Base-by-base conservation (phyloP, 30 jellyfish, hydroid and myxozoan species). In the Turritopsis dohrnii region DNA sequence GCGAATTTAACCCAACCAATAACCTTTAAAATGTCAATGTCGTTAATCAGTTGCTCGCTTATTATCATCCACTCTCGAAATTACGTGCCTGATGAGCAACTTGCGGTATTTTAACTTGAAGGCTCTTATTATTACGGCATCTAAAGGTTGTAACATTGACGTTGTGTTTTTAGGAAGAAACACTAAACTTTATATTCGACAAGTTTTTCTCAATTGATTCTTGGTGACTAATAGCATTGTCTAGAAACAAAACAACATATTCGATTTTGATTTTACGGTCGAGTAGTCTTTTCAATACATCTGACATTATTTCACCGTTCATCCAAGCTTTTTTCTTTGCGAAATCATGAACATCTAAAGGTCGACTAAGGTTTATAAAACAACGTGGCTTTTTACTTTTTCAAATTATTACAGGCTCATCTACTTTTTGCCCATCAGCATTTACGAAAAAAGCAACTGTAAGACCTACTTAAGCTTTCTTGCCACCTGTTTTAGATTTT, bases 171-270 rank as follows among this genome's bases (percentile, higher is more conserved):
- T 54, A 54, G 72, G 18, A 72, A 72, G 81, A 72, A 18, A 72
- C 81, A 72, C 23, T 26, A 72, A 26, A n/a, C 81, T 72, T 72
- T 72, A 72, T 72, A 26, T 72, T 21, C 81, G 81, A 72, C 81
- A 72, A 72, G 23, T 72, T 72, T 72, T 72, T 72, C 81, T 72
- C 81, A 72, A 72, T 72, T 72, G 81, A 72, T 72, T 72, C 18
- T 72, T 72, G 81, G 81, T 72, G 81, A n/a, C n/a, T 54, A 54
- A n/a, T 54, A 54, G 72, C 72, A 54, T 54, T 54, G 72, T 54
- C 72, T 18, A 54, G 72, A 54, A 54, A n/a, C 18, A 54, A 54
- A 54, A 54, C 18, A 54, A 54, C 72, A 54, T 54, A 16, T 54
- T 54, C 19, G 19, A 54, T 54, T 54, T 54, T 54, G 19, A 54